Percentiles rank a stretch among this genome's conserved stretches.
These are phyloP conservation scores for Pentalonia nigronervosa DNA, from an alignment of 1,140 invertebrate species.

Conservation along the genomic window DNA sequence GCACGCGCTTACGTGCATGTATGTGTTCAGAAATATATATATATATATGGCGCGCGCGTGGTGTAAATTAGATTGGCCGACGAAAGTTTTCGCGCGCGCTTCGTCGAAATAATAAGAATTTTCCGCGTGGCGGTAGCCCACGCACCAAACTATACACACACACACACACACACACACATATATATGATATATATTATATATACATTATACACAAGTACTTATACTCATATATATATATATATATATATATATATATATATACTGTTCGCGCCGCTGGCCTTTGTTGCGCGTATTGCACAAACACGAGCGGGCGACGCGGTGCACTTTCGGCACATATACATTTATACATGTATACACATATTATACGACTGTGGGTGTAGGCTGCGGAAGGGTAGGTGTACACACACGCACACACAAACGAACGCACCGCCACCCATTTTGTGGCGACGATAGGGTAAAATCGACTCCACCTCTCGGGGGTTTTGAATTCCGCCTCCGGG, in stretches of 20 bases:
- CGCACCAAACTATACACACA: background rate
- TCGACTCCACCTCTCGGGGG: conserved; percentile 63
- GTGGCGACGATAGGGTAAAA: conserved; percentile 54
- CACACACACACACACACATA: background rate
- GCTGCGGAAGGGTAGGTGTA: background rate
- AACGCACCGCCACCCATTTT: conserved; percentile 53
- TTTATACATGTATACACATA: background rate
- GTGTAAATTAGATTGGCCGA: conserved; percentile 56
- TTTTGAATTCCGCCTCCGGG: conserved; percentile 61
- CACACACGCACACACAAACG: background rate
- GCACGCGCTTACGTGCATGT: too few species aligned
- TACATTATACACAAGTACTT: background rate
- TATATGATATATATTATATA: too few species aligned
- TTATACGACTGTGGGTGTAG: background rate
- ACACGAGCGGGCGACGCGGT: background rate
- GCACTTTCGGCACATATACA: background rate
- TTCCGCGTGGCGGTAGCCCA: background rate
- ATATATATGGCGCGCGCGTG: background rate
- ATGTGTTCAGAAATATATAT: background rate
- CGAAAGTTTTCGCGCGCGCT: conserved; percentile 21
- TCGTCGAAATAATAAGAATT: conserved; percentile 52
- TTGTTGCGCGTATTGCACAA: background rate
- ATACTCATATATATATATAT: background rate
- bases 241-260: background rate
- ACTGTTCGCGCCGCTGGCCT: background rate